Evolutionary conservation across 2,797 vertebrate species (phyloP).

Genomic region (Buphagus erythrorhynchus): DNA sequence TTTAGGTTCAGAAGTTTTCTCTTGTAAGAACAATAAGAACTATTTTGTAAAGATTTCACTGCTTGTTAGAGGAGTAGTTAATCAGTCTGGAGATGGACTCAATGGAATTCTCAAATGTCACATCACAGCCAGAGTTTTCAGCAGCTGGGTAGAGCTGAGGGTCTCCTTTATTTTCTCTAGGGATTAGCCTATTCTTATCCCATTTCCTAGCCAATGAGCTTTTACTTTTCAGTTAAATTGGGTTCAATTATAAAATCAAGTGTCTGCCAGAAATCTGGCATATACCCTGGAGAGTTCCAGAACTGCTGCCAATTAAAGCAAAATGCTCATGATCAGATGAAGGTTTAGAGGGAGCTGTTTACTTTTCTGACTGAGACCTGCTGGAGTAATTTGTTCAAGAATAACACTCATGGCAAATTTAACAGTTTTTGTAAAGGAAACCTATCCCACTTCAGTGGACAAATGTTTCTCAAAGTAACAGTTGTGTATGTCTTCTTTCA

Average conservation of each 20-base stretch:
- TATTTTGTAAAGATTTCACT: conserved; percentile 38
- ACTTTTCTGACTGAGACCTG: background rate
- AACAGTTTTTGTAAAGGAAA: background rate
- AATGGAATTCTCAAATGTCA: conserved; percentile 32
- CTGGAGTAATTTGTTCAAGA: background rate
- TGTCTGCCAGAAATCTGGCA: conserved; percentile 22
- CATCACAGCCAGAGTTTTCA: conserved; percentile 21
- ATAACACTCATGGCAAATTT: background rate
- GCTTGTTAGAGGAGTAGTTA: conserved; percentile 29
- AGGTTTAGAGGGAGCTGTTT: background rate
- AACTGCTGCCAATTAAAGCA: conserved; percentile 11
- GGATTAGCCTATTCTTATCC: conserved; percentile 38
- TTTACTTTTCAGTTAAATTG: conserved; percentile 57
- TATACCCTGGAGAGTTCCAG: background rate
- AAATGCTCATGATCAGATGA: background rate
- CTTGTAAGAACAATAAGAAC: background rate
- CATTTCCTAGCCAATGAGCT: conserved; percentile 50
- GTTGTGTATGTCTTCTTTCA: background rate
- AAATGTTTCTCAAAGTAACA: background rate
- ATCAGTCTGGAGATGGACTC: conserved; percentile 36
- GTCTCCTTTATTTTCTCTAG: background rate
- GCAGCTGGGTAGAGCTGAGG: background rate
- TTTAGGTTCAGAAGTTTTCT: background rate
- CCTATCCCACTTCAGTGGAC: background rate
- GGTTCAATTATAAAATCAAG: conserved; percentile 55